phyloP scores from a whole-genome alignment of 2,113 vertebrate species.

The Hippolais icterina region DNA sequence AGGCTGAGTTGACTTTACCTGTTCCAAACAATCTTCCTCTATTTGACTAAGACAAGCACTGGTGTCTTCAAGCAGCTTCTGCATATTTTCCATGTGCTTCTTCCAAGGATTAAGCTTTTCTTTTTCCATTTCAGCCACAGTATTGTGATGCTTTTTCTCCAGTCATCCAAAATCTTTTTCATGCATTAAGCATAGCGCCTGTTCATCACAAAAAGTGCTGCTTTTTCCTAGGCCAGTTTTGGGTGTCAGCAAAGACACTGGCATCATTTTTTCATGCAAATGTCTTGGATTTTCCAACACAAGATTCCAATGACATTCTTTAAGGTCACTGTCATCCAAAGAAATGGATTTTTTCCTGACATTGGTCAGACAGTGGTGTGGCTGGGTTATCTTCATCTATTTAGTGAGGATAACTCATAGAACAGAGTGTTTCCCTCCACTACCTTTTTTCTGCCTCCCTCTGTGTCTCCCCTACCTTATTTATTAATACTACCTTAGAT shows the following conservation, averaged over 20 bases:
- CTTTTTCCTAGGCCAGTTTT: background rate
- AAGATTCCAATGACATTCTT: background rate
- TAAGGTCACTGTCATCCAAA: background rate
- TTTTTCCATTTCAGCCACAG: slow-evolving; percentile 85
- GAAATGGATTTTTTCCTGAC: background rate
- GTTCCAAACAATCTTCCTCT: slow-evolving; percentile 81
- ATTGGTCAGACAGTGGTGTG: background rate
- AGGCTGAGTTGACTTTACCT: slow-evolving; percentile 72
- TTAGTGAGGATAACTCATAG: background rate
- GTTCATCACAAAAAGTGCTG: background rate
- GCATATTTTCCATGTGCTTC: slow-evolving; percentile 84
- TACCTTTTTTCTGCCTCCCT: background rate
- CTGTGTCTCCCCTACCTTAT: background rate
- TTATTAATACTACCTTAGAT: background rate
- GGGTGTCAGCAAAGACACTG: background rate
- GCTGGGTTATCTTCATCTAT: background rate
- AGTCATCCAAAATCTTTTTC: background rate
- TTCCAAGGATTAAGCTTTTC: slow-evolving; percentile 88
- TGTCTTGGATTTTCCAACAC: background rate
- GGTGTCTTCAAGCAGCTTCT: slow-evolving; percentile 87
- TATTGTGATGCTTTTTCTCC: slow-evolving; percentile 77
- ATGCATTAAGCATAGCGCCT: background rate
- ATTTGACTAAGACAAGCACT: slow-evolving; percentile 81
- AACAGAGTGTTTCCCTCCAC: background rate
- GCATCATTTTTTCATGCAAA: background rate